phyloP scores from a whole-genome alignment of 2,113 vertebrate species.

The Pseudorasbora parva region DNA sequence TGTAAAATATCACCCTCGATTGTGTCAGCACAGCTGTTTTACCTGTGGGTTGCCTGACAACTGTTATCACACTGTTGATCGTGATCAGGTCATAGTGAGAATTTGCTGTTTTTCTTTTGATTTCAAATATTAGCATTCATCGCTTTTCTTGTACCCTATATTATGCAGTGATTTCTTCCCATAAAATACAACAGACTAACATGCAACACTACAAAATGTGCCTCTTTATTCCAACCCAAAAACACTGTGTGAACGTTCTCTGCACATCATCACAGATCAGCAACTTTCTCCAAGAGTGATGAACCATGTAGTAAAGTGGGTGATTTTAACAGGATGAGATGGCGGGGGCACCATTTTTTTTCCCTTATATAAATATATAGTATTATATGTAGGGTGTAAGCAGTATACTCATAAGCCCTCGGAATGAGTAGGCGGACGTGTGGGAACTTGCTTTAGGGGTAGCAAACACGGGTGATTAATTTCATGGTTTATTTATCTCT shows the following conservation, averaged over 20 bases:
- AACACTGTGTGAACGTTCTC: neutral
- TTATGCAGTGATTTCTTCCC: neutral
- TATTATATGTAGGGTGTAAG: neutral
- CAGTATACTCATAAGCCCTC: neutral
- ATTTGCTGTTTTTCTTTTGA: neutral
- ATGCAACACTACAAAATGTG: neutral
- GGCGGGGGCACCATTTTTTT: neutral
- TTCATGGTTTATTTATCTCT: constrained; percentile 41
- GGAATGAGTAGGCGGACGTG: constrained; percentile 21
- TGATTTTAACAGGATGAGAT: constrained; percentile 46
- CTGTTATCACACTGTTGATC: too few species aligned
- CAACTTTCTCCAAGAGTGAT: constrained; percentile 1
- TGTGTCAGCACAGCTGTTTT: neutral
- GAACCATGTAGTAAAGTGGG: constrained; percentile 12
- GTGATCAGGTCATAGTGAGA: neutral
- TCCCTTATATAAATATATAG: neutral
- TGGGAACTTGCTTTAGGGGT: neutral
- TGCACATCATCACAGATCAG: constrained; percentile 38
- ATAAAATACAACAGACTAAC: neutral
- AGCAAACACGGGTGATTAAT: constrained; percentile 54
- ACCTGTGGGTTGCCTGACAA: neutral
- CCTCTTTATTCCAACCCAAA: neutral
- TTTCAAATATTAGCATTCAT: neutral
- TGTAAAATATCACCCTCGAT: neutral
- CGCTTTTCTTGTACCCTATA: neutral